A percentile compares a stretch with the other conserved stretches of the same genome.
Conservation (phyloP, 35 echinoderm and acorn worm species). For the Holothuria glaberrima region DNA sequence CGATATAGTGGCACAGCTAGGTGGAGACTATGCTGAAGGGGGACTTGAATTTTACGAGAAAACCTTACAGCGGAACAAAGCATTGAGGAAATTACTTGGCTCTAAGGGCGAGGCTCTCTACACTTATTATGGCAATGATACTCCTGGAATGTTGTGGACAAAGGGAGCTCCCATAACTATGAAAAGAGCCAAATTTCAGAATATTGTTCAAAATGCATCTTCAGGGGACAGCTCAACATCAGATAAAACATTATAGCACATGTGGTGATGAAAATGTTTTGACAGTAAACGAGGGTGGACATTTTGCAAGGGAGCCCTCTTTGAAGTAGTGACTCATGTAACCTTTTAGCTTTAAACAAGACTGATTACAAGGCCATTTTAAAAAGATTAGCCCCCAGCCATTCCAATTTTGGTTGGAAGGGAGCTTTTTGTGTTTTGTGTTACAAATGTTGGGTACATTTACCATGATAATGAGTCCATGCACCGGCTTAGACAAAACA, state of each 20-base stretch:
- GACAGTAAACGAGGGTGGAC: background rate
- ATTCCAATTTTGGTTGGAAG: no score
- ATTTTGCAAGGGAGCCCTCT: no score
- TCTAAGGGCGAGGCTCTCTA: conserved; percentile 80
- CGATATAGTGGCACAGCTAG: conserved; percentile 61
- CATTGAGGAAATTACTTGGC: conserved; percentile 78
- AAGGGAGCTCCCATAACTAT: conserved; percentile 65
- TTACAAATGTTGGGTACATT: no score
- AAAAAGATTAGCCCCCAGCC: no score
- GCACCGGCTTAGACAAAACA: no score
- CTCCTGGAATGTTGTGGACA: conserved; percentile 56
- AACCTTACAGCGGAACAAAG: conserved; percentile 72
- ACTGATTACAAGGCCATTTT: no score
- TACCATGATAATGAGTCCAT: no score
- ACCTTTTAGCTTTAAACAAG: no score
- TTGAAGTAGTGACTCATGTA: no score
- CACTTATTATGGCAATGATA: conserved; percentile 94
- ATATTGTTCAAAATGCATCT: background rate
- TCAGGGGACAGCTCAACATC: background rate
- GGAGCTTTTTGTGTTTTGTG: no score
- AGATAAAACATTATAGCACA: background rate
- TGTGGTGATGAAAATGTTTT: background rate
- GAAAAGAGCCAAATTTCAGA: conserved; percentile 54
- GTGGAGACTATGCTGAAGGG: conserved; percentile 69
- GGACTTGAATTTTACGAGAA: conserved; percentile 92